These are phyloP conservation scores for Nomada fabriciana DNA, from an alignment of 2,888 invertebrate species.

Conservation along the genomic window DNA sequence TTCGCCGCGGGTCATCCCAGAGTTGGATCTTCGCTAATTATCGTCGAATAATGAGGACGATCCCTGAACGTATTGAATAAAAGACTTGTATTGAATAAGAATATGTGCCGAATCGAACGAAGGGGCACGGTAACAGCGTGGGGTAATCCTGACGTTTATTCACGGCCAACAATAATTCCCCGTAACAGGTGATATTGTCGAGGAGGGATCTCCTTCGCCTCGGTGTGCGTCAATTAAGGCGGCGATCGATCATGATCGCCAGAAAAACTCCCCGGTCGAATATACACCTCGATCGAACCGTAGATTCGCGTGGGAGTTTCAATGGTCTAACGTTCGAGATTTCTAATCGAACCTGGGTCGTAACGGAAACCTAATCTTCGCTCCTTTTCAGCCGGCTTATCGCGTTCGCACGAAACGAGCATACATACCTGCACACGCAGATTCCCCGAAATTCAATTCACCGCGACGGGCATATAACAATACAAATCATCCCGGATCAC, in stretches of 20 bases:
- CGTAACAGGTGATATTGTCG: constrained; percentile 34
- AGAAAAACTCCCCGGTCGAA: constrained; percentile 32
- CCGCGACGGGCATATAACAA: constrained; percentile 53
- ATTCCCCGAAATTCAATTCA: constrained; percentile 67
- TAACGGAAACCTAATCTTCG: constrained; percentile 53
- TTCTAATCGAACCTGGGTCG: constrained; percentile 51
- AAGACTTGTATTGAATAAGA: background rate
- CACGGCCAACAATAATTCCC: constrained; percentile 21
- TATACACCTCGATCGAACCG: constrained; percentile 10
- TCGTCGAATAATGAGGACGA: background rate
- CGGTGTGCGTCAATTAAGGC: constrained; percentile 59
- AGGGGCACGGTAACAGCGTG: background rate
- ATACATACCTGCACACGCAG: constrained; percentile 27
- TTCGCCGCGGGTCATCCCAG: background rate
- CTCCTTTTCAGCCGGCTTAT: constrained; percentile 32
- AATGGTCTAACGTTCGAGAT: constrained; percentile 32
- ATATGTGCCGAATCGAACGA: background rate
- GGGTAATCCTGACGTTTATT: constrained; percentile 28
- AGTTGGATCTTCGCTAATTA: constrained; percentile 32
- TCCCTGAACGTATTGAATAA: constrained; percentile 14
- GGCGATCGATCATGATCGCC: constrained; percentile 52
- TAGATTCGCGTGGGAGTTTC: constrained; percentile 13
- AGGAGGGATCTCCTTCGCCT: constrained; percentile 27
- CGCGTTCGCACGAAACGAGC: background rate
- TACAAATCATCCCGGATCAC: constrained; percentile 70